A percentile compares a stretch with the other conserved stretches of the same genome.
These are phyloP conservation scores for Myoxocephalus aenaeus DNA, from an alignment of 2,797 vertebrate genomes.

Conservation along the genomic window DNA sequence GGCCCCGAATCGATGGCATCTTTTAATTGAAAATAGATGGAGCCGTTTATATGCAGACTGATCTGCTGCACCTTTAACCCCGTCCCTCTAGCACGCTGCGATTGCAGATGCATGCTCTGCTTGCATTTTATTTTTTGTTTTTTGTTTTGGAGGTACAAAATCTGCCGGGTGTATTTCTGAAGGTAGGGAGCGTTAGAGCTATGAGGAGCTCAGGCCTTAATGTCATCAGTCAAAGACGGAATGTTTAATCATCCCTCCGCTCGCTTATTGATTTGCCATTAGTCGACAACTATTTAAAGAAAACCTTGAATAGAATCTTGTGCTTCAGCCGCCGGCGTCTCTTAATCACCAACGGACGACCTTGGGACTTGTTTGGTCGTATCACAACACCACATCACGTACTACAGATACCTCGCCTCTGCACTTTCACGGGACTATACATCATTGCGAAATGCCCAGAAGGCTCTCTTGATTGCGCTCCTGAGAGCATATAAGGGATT, in stretches of 20 bases:
- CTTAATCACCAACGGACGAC: conserved; percentile 77
- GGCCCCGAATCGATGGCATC: conserved; percentile 76
- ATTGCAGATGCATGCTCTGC: conserved; percentile 50
- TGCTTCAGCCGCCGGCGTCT: conserved; percentile 55
- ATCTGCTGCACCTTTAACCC: conserved; percentile 71
- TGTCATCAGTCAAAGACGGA: conserved; percentile 82
- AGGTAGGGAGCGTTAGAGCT: conserved; percentile 39
- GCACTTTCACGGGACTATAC: conserved; percentile 55
- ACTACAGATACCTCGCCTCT: conserved; percentile 49
- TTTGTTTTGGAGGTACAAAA: conserved; percentile 25
- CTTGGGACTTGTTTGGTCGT: conserved; percentile 73
- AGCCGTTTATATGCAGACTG: conserved; percentile 76
- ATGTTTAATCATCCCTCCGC: conserved; percentile 83
- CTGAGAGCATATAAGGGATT: conserved; percentile 61
- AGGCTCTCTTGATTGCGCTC: conserved; percentile 63
- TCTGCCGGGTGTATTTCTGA: conserved; percentile 50
- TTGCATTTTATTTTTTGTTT: neutral
- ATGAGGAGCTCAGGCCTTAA: conserved; percentile 61
- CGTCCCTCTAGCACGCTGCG: neutral
- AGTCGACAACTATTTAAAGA: conserved; percentile 82
- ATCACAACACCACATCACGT: conserved; percentile 60
- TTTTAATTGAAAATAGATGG: conserved; percentile 83
- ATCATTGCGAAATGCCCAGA: conserved; percentile 60
- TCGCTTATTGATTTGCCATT: conserved; percentile 85
- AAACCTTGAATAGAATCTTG: conserved; percentile 71